Evolutionary conservation across 2,113 vertebrate genomes (phyloP).

Genomic region (Apteryx owenii): DNA sequence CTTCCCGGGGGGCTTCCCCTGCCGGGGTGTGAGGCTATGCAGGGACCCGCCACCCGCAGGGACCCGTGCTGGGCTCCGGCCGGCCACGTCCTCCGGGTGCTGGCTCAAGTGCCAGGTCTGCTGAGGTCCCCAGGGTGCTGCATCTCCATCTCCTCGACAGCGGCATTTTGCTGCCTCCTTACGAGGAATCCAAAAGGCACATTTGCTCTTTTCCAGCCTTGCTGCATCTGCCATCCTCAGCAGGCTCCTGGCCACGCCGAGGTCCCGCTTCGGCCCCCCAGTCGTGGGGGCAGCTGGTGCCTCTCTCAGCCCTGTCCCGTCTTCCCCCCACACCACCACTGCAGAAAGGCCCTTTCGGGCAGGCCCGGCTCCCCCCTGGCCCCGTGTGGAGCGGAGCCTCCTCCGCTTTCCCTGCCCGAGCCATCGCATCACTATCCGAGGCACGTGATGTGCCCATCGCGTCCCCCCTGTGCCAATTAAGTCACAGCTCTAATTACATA

Average conservation of each 20-base stretch:
- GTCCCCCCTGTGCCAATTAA: conserved; percentile 5
- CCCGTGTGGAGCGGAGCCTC: accelerated
- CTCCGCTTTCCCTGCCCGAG: background rate
- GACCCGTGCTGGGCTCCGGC: background rate
- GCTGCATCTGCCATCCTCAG: accelerated
- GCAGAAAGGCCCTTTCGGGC: accelerated
- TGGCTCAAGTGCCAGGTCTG: accelerated
- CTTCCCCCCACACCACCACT: background rate
- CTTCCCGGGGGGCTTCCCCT: background rate
- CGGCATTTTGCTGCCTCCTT: accelerated
- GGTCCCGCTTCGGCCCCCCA: accelerated
- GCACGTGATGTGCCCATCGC: accelerated
- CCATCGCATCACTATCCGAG: background rate
- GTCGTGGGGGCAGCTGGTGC: accelerated
- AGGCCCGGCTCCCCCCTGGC: accelerated
- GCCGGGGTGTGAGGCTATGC: accelerated
- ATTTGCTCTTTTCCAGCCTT: background rate
- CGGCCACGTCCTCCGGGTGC: background rate
- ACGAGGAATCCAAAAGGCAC: background rate
- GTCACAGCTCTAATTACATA: conserved; percentile 18
- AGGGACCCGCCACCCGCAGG: background rate
- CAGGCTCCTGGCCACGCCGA: accelerated
- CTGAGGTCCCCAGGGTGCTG: background rate
- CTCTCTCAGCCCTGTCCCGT: background rate
- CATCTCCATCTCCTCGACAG: background rate